Evolutionary conservation across 2,888 invertebrate species (phyloP).

Genomic region (Hypena proboscidalis): DNA sequence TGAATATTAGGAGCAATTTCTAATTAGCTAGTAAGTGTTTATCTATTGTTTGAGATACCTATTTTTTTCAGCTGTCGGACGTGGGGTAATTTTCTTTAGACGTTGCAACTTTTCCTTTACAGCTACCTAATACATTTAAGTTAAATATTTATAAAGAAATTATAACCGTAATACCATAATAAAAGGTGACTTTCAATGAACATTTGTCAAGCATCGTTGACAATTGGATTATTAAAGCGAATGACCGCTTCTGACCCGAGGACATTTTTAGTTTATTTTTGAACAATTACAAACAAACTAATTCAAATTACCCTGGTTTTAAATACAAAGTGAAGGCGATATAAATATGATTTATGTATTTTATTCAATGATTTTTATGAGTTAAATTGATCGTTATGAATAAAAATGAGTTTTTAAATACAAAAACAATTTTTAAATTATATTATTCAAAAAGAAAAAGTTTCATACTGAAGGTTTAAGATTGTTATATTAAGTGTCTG

Average conservation of each 20-base stretch:
- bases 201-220: background rate
- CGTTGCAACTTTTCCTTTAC: slow-evolving; percentile 7
- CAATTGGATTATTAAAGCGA: slow-evolving; percentile 20
- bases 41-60: slow-evolving; percentile 3
- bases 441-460: too few relatives aligned
- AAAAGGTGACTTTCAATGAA: slow-evolving; percentile 3
- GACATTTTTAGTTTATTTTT: background rate
- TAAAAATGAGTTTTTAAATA: too few relatives aligned
- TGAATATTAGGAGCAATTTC: too few relatives aligned
- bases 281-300: background rate
- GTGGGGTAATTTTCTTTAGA: too few relatives aligned
- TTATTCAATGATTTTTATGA: too few relatives aligned
- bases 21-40: too few relatives aligned
- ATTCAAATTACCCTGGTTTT: slow-evolving; percentile 2
- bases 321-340: background rate
- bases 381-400: too few relatives aligned
- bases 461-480: too few relatives aligned
- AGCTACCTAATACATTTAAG: slow-evolving; percentile 1
- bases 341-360: too few relatives aligned
- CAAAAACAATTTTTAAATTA: too few relatives aligned
- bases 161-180: slow-evolving; percentile 2
- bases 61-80: too few relatives aligned
- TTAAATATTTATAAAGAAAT: slow-evolving; percentile 13
- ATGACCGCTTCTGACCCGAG: slow-evolving; percentile 6
- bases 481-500: too few relatives aligned